Conservation (phyloP, 30 jellyfish, hydroid and myxozoan species). For the Sanderia malayensis region DNA sequence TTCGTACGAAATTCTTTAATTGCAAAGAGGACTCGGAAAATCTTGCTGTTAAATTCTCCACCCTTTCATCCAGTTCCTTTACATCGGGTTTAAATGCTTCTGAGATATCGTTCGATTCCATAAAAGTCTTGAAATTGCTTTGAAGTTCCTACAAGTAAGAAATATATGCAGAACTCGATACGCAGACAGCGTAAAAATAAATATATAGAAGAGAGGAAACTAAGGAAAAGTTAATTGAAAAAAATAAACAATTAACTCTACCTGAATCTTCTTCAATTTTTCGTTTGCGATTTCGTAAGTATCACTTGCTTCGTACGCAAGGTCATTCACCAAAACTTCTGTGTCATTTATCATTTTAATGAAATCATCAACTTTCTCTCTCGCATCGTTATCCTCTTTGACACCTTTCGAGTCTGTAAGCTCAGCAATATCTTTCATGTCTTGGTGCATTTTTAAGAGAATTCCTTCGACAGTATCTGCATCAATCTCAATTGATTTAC, state of each 20-base stretch:
- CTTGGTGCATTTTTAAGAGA: conserved; percentile 43
- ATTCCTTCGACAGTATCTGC: conserved; percentile 50
- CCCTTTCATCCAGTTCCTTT: neutral
- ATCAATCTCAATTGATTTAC: conserved; percentile 40
- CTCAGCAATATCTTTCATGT: conserved; percentile 21
- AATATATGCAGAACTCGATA: no score
- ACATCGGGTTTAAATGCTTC: neutral
- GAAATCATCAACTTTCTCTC: neutral
- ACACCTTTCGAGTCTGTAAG: conserved; percentile 3
- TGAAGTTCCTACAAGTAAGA: no score
- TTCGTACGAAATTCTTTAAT: conserved; percentile 1
- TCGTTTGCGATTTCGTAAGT: conserved; percentile 3
- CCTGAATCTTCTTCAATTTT: conserved; percentile 27
- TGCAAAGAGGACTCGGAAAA: neutral
- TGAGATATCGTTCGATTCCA: neutral
- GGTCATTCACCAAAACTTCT: neutral
- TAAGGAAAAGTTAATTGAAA: no score
- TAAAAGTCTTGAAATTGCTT: neutral
- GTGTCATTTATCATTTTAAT: neutral
- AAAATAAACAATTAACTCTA: neutral
- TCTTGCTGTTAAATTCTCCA: conserved; percentile 4
- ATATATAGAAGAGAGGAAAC: no score
- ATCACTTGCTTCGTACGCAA: conserved; percentile 19
- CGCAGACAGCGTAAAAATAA: no score
- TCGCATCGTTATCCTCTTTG: neutral